Evolutionary conservation across 2,888 invertebrate genomes (phyloP), one percentile per base, ranked within the genome.

Genomic region (Cheilosia variabilis): DNA sequence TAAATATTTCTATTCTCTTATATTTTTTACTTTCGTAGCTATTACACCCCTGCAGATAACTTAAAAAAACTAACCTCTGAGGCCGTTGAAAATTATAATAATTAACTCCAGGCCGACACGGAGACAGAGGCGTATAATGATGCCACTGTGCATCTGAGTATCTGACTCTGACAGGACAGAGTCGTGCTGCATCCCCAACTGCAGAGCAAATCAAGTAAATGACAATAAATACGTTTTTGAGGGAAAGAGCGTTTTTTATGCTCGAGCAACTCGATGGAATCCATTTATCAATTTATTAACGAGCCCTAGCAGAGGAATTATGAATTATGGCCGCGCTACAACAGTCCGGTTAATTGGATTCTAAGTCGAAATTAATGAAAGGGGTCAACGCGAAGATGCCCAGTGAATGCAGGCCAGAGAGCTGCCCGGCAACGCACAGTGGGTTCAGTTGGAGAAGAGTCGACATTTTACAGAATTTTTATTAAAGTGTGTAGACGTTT

Each of bases 201-300:
- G 45, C 72, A 76, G 77, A 81, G 68, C 62, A 63, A 81, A 86
- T 86, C 86, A 76, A 81, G 77, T 86, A 81, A 77, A 77, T 71
- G 86, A 81, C 86, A 86, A 72, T 86, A 76, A 80, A 86, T 66
- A 71, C 50, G 52, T 45, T 80, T 76, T 69, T 52, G 45, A 62
- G 57, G 19, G 52, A 73, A 63, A 27, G 57, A 31, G 41, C 37
- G 17, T n/a, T 22, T 57, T 69, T 55, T 58, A 69, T 27, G 13
- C 17, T 53, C 7, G 22, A 10, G 13, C n/a, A 72, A 62, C 47
- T 17, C 34, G 22, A 31, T 37, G 17, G 58, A 63, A 65, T 75
- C 65, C 72, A 86, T 86, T 81, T 66, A 86, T 86, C 86, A 86
- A 81, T 58, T 81, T 81, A 81, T 77, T 81, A 86, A 86, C 81